Evolutionary conservation across 2,888 invertebrate species (phyloP).

Genomic region (Teinopalpus imperialis): DNA sequence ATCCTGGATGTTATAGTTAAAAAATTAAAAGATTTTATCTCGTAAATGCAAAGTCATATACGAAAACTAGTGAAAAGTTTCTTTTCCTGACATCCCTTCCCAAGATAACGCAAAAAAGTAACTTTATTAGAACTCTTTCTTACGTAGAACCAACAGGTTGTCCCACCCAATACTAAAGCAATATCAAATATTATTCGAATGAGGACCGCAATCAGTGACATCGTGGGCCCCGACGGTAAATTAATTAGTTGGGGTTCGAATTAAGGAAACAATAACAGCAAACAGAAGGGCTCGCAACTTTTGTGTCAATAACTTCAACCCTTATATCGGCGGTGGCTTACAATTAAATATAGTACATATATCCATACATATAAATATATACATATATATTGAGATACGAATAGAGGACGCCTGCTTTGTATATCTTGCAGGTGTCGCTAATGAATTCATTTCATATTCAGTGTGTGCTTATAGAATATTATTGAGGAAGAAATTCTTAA

Average conservation of each 20-base stretch:
- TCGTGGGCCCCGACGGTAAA: slow-evolving; percentile 52
- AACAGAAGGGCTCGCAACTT: slow-evolving; percentile 66
- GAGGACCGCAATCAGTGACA: slow-evolving; percentile 45
- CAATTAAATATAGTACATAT: slow-evolving; percentile 47
- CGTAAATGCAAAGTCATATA: too few relatives aligned
- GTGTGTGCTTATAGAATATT: too few relatives aligned
- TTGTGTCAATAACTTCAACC: slow-evolving; percentile 68
- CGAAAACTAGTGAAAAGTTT: too few relatives aligned
- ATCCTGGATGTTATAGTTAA: too few relatives aligned
- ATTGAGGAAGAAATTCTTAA: too few relatives aligned
- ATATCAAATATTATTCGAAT: slow-evolving; percentile 28
- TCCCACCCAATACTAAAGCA: slow-evolving; percentile 31
- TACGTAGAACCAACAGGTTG: slow-evolving; percentile 18
- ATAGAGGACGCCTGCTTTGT: background rate
- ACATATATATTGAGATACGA: slow-evolving; percentile 26
- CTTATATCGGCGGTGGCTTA: slow-evolving; percentile 55
- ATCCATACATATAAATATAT: too few relatives aligned
- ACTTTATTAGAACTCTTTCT: too few relatives aligned
- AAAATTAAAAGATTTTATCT: too few relatives aligned
- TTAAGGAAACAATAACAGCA: slow-evolving; percentile 76
- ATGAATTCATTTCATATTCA: slow-evolving; percentile 18
- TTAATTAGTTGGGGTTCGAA: slow-evolving; percentile 67
- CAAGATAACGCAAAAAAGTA: too few relatives aligned
- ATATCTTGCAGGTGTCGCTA: slow-evolving; percentile 15
- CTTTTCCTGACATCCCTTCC: too few relatives aligned